Conservation (phyloP, 2,113 vertebrate genomes). For the Ceyx cyanopectus region DNA sequence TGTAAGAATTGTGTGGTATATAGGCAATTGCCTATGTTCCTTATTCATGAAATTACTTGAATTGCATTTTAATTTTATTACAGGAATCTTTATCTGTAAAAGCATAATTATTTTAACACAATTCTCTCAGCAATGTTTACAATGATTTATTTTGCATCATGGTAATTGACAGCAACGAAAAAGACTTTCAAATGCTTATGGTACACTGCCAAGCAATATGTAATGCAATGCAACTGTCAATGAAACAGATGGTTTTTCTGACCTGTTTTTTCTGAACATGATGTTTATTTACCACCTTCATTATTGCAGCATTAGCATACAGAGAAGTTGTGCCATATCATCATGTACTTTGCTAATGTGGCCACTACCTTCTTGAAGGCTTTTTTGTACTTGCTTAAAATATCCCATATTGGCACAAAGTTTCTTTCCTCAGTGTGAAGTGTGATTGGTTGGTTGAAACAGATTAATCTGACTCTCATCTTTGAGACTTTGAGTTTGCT, state of each 20-base stretch:
- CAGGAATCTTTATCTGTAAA: neutral
- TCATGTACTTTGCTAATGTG: conserved; percentile 44
- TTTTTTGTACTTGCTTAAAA: conserved; percentile 41
- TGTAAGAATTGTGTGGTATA: neutral
- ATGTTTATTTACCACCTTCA: conserved; percentile 50
- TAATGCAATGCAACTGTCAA: neutral
- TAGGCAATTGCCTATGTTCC: neutral
- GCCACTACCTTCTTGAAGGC: conserved; percentile 29
- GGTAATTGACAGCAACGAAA: neutral
- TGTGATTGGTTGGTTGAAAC: neutral
- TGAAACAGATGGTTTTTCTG: conserved; percentile 22
- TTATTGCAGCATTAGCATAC: conserved; percentile 34
- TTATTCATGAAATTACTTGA: neutral
- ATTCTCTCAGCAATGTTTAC: neutral
- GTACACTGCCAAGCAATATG: neutral
- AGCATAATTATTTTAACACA: neutral
- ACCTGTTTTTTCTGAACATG: conserved; percentile 49
- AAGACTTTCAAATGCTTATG: neutral
- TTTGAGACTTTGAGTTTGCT: neutral
- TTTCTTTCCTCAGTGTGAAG: conserved; percentile 10
- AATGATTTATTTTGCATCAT: neutral
- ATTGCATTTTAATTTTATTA: neutral
- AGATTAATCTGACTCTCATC: neutral
- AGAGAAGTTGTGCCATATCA: conserved; percentile 16
- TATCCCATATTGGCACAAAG: conserved; percentile 3